A percentile compares a stretch with the other conserved stretches of the same genome.
Evolutionary conservation across 2,113 vertebrate species (phyloP).

Genomic region (Sander vitreus): DNA sequence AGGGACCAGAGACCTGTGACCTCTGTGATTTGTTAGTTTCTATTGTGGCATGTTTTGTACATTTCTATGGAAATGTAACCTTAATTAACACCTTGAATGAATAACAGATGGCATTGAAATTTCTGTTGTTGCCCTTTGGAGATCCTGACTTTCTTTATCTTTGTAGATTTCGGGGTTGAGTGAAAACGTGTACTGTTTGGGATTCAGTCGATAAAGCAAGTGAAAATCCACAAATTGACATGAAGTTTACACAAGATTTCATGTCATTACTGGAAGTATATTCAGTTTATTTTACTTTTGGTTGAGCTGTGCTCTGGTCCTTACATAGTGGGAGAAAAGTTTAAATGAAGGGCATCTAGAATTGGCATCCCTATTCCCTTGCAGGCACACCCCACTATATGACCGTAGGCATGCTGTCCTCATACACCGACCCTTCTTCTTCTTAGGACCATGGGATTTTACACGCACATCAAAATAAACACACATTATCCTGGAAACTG

Average conservation of each 20-base stretch:
- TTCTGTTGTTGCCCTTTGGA: background rate
- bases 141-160: background rate
- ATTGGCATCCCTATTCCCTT: conserved; percentile 15
- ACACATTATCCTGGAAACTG: background rate
- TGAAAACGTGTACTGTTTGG: background rate
- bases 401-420: background rate
- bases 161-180: conserved; percentile 3
- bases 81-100: conserved; percentile 36
- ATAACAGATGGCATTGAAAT: background rate
- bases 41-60: conserved; percentile 45
- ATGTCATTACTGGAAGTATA: background rate
- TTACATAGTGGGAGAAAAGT: conserved; percentile 40
- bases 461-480: background rate
- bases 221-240: background rate
- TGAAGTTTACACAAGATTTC: background rate
- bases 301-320: conserved; percentile 68
- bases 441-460: background rate
- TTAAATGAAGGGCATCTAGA: conserved; percentile 65
- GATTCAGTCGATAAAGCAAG: background rate
- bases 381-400: conserved; percentile 8
- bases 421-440: background rate
- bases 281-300: conserved; percentile 20
- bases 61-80: conserved; percentile 30
- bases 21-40: conserved; percentile 31
- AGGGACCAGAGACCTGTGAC: conserved; percentile 63